Conservation (phyloP, 2,797 vertebrate species). For the Phoebastria nigripes region DNA sequence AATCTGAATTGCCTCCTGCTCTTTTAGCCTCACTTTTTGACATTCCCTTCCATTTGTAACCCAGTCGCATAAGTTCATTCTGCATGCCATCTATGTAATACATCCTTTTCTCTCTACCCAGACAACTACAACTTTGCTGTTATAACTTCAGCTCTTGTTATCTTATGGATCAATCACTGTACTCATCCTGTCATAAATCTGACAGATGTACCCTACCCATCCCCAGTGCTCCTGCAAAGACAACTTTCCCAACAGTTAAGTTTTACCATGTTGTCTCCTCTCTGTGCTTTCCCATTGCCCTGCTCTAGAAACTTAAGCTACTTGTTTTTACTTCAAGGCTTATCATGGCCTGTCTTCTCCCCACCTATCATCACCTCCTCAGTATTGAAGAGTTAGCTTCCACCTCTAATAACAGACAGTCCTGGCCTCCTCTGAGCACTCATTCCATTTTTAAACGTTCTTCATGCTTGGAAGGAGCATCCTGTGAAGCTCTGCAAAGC, state of each 20-base stretch:
- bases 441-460: background rate
- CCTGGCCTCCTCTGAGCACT: background rate
- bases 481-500: background rate
- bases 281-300: conserved; percentile 16
- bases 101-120: conserved; percentile 5
- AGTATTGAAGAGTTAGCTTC: background rate
- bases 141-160: conserved; percentile 13
- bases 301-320: background rate
- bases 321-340: conserved; percentile 3
- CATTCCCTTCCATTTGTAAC: background rate
- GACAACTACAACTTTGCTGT: conserved; percentile 12
- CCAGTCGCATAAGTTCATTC: background rate
- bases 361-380: background rate
- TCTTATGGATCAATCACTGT: conserved; percentile 28
- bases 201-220: conserved; percentile 2
- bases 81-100: background rate
- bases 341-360: background rate
- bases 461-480: background rate
- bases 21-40: background rate
- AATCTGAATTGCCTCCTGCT: background rate
- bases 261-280: background rate
- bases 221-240: conserved; percentile 19
- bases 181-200: conserved; percentile 21
- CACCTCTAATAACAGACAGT: background rate
- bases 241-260: conserved; percentile 2